A percentile compares a stretch with the other conserved stretches of the same genome.
These are phyloP conservation scores for Kryphioiulus occultus DNA, from an alignment of 2,888 invertebrate genomes.

Conservation along the genomic window DNA sequence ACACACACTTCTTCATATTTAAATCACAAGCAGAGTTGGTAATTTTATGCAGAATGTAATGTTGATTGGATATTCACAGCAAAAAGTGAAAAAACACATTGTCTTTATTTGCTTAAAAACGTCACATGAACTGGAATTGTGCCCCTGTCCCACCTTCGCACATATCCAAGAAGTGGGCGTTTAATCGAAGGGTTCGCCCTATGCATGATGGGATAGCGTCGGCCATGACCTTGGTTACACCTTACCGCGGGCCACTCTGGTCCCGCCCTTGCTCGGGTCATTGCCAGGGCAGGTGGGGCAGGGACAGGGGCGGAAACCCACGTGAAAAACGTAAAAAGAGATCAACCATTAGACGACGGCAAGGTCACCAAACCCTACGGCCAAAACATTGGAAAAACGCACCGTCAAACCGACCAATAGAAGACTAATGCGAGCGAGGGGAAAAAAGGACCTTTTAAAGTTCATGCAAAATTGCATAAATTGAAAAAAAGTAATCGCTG, in stretches of 20 bases:
- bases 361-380: constrained; percentile 25
- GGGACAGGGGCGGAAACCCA: constrained; percentile 39
- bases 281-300: constrained; percentile 45
- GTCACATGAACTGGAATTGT: neutral
- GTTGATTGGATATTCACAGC: too few species aligned
- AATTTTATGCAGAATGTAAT: too few species aligned
- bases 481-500: neutral
- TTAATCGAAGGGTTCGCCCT: neutral
- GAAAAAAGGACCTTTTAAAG: neutral
- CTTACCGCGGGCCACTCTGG: constrained; percentile 47
- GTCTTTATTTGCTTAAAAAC: too few species aligned
- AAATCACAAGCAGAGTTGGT: too few species aligned
- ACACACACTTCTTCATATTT: too few species aligned
- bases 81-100: too few species aligned
- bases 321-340: constrained; percentile 24
- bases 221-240: constrained; percentile 50
- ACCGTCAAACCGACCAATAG: neutral
- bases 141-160: neutral
- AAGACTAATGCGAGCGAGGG: neutral
- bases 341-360: constrained; percentile 35
- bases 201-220: neutral
- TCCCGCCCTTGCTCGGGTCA: constrained; percentile 41
- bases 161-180: neutral
- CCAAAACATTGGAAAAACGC: constrained; percentile 18
- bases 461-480: neutral